Conservation (phyloP, 2,888 invertebrate species). For the Itoplectis maculator region DNA sequence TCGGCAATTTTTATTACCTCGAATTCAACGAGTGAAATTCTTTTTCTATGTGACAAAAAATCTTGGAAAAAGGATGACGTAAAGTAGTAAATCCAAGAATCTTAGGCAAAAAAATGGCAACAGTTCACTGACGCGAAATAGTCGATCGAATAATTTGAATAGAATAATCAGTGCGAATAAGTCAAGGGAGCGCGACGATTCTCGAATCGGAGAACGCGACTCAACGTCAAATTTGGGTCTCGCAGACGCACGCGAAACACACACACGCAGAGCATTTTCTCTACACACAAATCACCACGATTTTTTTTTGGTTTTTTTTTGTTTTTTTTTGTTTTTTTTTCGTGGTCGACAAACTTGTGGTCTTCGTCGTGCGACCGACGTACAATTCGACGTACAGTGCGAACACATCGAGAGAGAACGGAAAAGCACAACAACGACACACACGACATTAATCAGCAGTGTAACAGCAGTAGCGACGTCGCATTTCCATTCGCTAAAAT, state of each 20-base stretch:
- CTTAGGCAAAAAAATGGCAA: too few relatives aligned
- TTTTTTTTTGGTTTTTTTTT: conserved; percentile 1
- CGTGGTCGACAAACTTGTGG: not conserved
- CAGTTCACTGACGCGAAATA: not conserved
- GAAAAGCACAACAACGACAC: conserved; percentile 80
- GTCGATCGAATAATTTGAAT: not conserved
- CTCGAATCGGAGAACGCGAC: conserved; percentile 66
- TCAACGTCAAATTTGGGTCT: not conserved
- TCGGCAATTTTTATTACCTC: not conserved
- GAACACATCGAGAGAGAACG: conserved; percentile 83
- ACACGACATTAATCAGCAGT: conserved; percentile 83
- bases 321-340: not conserved
- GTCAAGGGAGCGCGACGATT: conserved; percentile 66
- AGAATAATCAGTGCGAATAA: too few relatives aligned
- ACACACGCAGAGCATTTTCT: conserved; percentile 27
- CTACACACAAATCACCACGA: conserved; percentile 10
- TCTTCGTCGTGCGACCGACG: conserved; percentile 15
- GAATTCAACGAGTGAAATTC: conserved; percentile 11
- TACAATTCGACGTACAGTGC: conserved; percentile 59
- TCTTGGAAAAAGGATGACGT: not conserved
- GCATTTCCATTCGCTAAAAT: conserved; percentile 69
- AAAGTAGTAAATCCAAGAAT: not conserved
- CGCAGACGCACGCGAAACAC: not conserved
- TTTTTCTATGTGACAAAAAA: conserved; percentile 17
- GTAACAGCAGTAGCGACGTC: conserved; percentile 80